Conservation (phyloP, 2,888 invertebrate genomes). For the Eurois occulta region DNA sequence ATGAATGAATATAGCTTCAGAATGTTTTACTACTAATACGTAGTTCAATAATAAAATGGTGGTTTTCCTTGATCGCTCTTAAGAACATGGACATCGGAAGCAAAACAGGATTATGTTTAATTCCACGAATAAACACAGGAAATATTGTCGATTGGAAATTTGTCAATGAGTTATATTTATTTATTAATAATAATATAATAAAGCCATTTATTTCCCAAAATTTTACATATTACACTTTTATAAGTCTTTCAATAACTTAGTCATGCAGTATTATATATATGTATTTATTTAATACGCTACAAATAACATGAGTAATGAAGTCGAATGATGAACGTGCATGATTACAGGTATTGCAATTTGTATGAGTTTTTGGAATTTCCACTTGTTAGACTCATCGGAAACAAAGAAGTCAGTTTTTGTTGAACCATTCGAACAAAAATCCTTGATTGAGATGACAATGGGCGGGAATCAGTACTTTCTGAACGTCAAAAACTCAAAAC, state of each 20-base stretch:
- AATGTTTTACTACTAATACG: not conserved
- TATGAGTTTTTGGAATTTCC: constrained; percentile 4
- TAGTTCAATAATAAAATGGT: not conserved
- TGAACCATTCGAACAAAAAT: not conserved
- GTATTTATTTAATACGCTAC: no score
- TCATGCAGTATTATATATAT: no score
- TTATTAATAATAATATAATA: no score
- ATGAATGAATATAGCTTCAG: not conserved
- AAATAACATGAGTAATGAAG: constrained; percentile 21
- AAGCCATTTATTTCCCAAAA: no score
- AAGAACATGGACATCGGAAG: constrained; percentile 1
- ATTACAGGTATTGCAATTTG: not conserved
- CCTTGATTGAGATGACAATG: not conserved
- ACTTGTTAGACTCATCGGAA: not conserved
- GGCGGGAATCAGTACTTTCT: not conserved
- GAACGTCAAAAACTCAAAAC: not conserved
- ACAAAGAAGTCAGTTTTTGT: not conserved
- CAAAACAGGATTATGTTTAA: not conserved
- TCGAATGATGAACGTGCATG: not conserved
- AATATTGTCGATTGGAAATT: not conserved
- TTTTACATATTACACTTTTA: no score
- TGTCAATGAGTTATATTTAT: not conserved
- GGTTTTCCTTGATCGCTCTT: constrained; percentile 38
- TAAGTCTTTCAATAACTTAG: no score
- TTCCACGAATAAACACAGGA: not conserved